These are phyloP conservation scores for Leptodactylus fuscus DNA, from an alignment of 2,113 vertebrate species.

Conservation along the genomic window DNA sequence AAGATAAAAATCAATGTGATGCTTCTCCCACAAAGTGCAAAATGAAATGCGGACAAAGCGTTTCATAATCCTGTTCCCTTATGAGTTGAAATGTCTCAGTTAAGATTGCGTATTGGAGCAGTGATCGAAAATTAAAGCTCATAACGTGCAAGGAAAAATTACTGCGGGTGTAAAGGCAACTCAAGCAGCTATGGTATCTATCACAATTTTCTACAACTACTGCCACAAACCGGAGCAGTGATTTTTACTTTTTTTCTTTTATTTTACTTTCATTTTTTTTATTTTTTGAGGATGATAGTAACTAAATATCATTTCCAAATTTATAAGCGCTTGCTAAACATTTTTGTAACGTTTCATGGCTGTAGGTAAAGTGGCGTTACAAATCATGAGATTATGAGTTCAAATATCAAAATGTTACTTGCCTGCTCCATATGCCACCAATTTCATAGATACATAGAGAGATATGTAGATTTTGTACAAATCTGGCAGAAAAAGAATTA, in stretches of 20 bases:
- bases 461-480: neutral
- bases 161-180: conserved; percentile 44
- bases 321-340: neutral
- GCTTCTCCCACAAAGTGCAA: conserved; percentile 61
- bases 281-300: neutral
- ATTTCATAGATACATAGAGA: neutral
- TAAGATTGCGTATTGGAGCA: conserved; percentile 55
- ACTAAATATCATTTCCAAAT: neutral
- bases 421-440: neutral
- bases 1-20: conserved; percentile 56
- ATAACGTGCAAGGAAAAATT: conserved; percentile 52
- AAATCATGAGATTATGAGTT: too few species aligned
- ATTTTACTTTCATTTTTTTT: neutral
- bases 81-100: conserved; percentile 61
- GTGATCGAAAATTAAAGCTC: conserved; percentile 60
- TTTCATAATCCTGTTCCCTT: conserved; percentile 60
- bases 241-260: neutral
- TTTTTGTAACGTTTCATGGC: neutral
- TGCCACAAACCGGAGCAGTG: neutral
- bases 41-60: conserved; percentile 60
- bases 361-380: neutral
- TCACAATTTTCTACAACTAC: conserved; percentile 25
- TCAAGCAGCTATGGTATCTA: conserved; percentile 33
- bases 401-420: too few species aligned
- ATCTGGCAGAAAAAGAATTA: neutral